phyloP scores from a whole-genome alignment of 2,888 invertebrate species.

The Parapristionchus giblindavisi region DNA sequence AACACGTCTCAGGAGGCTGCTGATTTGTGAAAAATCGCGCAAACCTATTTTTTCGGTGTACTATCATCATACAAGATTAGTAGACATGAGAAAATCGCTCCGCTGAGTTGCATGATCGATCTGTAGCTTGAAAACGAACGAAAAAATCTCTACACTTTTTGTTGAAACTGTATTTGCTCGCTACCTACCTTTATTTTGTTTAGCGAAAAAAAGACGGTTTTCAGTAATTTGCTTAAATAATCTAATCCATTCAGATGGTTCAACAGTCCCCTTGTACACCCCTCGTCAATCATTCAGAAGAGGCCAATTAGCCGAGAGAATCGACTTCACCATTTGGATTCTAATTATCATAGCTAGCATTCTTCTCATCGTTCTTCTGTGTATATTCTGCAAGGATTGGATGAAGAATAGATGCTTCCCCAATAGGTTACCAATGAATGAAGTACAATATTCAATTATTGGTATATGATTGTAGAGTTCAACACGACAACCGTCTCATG shows the following conservation, averaged over 20 bases:
- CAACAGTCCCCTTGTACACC: constrained; percentile 30
- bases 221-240: background rate
- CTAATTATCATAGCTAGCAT: constrained; percentile 40
- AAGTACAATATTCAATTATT: background rate
- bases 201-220: no score
- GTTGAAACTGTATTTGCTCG: no score
- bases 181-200: no score
- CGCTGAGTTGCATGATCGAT: no score
- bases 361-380: constrained; percentile 40
- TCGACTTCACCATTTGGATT: constrained; percentile 41
- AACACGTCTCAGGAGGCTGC: no score
- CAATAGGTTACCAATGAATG: constrained; percentile 9
- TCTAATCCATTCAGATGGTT: constrained; percentile 38
- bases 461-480: constrained; percentile 9
- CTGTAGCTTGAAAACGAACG: background rate
- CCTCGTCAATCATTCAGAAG: constrained; percentile 37
- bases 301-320: constrained; percentile 27
- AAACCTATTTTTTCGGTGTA: no score
- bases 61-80: no score
- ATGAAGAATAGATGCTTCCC: constrained; percentile 16
- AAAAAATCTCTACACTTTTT: no score
- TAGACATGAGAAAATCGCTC: no score
- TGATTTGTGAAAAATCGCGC: no score
- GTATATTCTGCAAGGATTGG: constrained; percentile 41
- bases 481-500: constrained; percentile 29